Base-by-base conservation (phyloP, 2,888 invertebrate genomes). In the Drosophila ustulata region DNA sequence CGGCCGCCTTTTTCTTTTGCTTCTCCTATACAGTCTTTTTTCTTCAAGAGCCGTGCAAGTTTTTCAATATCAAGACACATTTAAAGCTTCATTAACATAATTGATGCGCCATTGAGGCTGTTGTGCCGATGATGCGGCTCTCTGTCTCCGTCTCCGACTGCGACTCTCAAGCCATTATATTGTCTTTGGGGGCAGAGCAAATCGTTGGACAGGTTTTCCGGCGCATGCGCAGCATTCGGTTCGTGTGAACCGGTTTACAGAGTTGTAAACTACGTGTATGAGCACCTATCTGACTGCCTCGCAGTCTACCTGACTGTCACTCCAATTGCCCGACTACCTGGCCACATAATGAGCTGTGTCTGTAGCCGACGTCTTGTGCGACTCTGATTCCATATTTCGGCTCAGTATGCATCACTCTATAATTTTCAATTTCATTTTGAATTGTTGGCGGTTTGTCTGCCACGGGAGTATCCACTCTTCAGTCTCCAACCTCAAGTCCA, bases 41-140 rank as follows among this genome's bases (percentile, higher is more conserved):
- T 49, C 50, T 58, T 61, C 39, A 58, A 77, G 62, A 73, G 71
- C 82, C 76, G 74, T 71, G 63, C 62, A 64, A 73, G 66, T 74
- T 75, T 56, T 82, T 67, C 88, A 82, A 88, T 88, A 82, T 80
- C 80, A 82, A 80, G 80, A 66, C 75, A 82, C 83, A 82, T 77
- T 84, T 67, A 72, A 75, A 80, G 80, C 83, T 88, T 84, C 88
- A 84, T 84, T 84, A 84, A 78, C 83, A 84, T 84, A 88, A 84
- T 84, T 84, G 83, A 84, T 84, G 83, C 86, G 86, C 83, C 83
- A 82, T 88, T 81, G 82, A 72, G 62, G 80, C 77, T 71, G 79
- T 62, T 58, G 61, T 46, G 37, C 32, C 49, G 34, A 11, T 67
- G 53, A 61, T 56, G 67, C 51, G 50, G 52, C 69, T 82, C 67